phyloP scores from a whole-genome alignment of 1,140 invertebrate genomes.

The Vollenhovia emeryi region DNA sequence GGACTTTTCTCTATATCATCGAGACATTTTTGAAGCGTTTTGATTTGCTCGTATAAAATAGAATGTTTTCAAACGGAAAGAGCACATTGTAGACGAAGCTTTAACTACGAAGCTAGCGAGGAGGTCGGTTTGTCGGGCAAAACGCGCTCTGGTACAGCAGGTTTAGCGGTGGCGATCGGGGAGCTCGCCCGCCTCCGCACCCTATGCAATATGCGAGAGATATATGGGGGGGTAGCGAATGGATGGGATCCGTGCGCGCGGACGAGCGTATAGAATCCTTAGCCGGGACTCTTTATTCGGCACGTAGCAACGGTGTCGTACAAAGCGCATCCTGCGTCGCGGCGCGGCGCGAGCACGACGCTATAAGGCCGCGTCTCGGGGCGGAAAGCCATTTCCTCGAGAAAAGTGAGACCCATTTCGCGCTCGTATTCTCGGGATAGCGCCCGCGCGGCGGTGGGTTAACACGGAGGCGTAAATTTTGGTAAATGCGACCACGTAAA shows the following conservation, averaged over 20 bases:
- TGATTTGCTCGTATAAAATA: too few relatives aligned
- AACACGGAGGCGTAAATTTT: constrained; percentile 48
- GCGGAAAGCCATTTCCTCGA: constrained; percentile 68
- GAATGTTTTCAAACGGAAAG: too few relatives aligned
- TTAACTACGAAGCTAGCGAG: background rate
- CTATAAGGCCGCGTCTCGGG: constrained; percentile 36
- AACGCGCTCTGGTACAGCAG: background rate
- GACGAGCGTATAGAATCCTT: constrained; percentile 40
- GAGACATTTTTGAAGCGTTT: too few relatives aligned
- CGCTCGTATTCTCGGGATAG: constrained; percentile 42
- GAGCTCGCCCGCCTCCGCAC: background rate
- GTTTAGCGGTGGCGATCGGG: background rate
- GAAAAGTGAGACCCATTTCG: constrained; percentile 72
- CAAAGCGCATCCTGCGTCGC: constrained; percentile 58
- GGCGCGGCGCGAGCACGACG: background rate
- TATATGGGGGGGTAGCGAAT: background rate
- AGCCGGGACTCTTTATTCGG: constrained; percentile 64
- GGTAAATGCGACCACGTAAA: constrained; percentile 66
- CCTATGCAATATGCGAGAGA: constrained; percentile 19
- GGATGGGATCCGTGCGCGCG: background rate
- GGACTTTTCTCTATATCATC: too few relatives aligned
- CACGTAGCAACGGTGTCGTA: constrained; percentile 59
- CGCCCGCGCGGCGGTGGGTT: background rate
- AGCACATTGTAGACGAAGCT: too few relatives aligned
- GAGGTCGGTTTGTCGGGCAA: background rate